phyloP scores from a whole-genome alignment of 2,888 invertebrate species.

The Catocala sponsa region DNA sequence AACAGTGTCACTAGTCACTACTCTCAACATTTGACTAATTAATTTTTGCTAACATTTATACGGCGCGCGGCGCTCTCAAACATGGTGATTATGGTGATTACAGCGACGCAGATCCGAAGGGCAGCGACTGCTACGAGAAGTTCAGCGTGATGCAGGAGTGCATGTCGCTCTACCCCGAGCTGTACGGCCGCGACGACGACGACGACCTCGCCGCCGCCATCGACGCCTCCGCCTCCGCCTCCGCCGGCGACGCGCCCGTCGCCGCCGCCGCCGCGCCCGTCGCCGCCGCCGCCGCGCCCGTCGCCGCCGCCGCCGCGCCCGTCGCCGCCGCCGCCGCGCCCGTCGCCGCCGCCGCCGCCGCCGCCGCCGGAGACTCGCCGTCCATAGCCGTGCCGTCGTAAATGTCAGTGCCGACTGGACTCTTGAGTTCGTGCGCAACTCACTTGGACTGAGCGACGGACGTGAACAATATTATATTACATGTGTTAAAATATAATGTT shows the following conservation, averaged over 20 bases:
- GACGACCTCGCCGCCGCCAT: conserved; percentile 83
- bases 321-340: neutral
- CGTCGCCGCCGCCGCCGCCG: neutral
- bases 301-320: neutral
- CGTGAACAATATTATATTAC: too few species aligned
- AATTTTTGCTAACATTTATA: too few species aligned
- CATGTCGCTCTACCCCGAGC: conserved; percentile 94
- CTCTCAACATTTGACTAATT: too few species aligned
- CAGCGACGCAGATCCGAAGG: conserved; percentile 96
- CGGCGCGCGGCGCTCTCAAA: too few species aligned
- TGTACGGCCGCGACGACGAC: conserved; percentile 92
- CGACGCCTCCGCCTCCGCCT: conserved; percentile 47
- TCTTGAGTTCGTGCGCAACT: neutral
- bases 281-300: neutral
- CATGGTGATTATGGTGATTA: conserved; percentile 47
- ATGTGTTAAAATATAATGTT: neutral
- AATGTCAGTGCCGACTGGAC: too few species aligned
- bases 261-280: neutral
- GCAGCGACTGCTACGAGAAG: conserved; percentile 96
- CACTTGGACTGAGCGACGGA: too few species aligned
- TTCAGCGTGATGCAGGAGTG: conserved; percentile 97
- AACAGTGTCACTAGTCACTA: too few species aligned
- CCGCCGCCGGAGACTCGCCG: neutral
- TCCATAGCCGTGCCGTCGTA: neutral
- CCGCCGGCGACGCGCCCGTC: conserved; percentile 16